Conservation (phyloP, 1,140 invertebrate genomes). For the Apis dorsata region DNA sequence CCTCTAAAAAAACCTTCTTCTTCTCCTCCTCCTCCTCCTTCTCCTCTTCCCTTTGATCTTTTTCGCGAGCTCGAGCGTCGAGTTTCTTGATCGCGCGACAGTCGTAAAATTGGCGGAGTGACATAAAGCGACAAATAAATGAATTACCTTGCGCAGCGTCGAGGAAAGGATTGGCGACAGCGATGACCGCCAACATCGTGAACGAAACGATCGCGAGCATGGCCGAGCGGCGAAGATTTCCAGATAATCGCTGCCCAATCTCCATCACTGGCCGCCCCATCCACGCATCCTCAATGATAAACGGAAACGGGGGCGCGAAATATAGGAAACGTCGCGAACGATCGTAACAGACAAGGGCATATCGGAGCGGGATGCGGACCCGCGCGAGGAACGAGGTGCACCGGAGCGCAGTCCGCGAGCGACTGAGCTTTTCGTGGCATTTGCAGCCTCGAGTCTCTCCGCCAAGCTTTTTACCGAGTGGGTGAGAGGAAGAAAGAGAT, state of each 20-base stretch:
- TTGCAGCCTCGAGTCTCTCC: constrained; percentile 43
- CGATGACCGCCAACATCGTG: constrained; percentile 26
- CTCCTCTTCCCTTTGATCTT: background rate
- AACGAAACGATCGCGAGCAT: constrained; percentile 44
- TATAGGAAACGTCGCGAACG: background rate
- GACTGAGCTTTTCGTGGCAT: constrained; percentile 65
- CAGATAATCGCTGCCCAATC: background rate
- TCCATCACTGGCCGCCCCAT: constrained; percentile 22
- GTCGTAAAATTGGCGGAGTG: background rate
- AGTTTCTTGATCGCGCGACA: background rate
- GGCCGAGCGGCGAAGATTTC: constrained; percentile 1
- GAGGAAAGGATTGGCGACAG: constrained; percentile 45
- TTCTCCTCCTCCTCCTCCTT: too few species aligned
- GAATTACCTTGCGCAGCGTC: constrained; percentile 59
- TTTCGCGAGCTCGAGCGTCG: background rate
- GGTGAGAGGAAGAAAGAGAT: constrained; percentile 50
- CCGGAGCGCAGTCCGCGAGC: constrained; percentile 61
- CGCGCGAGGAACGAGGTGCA: constrained; percentile 36
- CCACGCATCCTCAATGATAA: constrained; percentile 11
- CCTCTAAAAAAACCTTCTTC: too few species aligned
- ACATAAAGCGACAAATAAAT: background rate
- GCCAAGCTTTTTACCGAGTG: constrained; percentile 63
- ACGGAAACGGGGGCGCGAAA: background rate
- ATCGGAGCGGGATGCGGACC: constrained; percentile 36
- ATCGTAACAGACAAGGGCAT: constrained; percentile 33